Percentiles rank a stretch among this genome's conserved stretches.
phyloP scores from a whole-genome alignment of 2,797 vertebrate genomes.

The Spheniscus humboldti region DNA sequence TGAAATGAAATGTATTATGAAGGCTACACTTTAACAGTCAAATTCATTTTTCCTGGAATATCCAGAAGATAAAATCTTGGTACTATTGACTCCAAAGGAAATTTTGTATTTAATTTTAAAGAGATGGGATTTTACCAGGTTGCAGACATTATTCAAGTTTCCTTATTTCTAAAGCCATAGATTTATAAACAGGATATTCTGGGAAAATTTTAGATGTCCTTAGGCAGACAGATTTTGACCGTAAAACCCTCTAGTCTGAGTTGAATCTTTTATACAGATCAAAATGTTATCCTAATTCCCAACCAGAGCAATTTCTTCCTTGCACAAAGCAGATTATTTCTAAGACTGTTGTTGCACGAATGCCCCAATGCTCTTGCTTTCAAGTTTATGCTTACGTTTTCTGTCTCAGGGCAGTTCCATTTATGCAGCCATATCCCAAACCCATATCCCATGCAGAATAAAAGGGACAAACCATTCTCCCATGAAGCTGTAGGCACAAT shows the following conservation, averaged over 20 bases:
- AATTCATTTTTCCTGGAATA: not conserved
- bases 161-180: not conserved
- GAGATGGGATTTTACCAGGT: not conserved
- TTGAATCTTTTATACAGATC: not conserved
- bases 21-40: not conserved
- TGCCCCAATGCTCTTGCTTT: not conserved
- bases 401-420: not conserved
- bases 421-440: not conserved
- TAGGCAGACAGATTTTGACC: not conserved
- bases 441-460: not conserved
- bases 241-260: not conserved
- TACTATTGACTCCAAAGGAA: not conserved
- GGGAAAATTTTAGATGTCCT: not conserved
- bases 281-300: not conserved
- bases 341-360: not conserved
- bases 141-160: not conserved
- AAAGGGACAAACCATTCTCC: not conserved
- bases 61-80: not conserved
- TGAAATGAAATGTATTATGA: constrained; percentile 13
- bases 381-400: not conserved
- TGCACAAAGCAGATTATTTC: not conserved
- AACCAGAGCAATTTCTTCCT: not conserved
- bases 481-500: not conserved
- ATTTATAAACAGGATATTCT: not conserved
- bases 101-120: not conserved